Evolutionary conservation across 2,888 invertebrate genomes (phyloP).

Genomic region (Caprella mutica): DNA sequence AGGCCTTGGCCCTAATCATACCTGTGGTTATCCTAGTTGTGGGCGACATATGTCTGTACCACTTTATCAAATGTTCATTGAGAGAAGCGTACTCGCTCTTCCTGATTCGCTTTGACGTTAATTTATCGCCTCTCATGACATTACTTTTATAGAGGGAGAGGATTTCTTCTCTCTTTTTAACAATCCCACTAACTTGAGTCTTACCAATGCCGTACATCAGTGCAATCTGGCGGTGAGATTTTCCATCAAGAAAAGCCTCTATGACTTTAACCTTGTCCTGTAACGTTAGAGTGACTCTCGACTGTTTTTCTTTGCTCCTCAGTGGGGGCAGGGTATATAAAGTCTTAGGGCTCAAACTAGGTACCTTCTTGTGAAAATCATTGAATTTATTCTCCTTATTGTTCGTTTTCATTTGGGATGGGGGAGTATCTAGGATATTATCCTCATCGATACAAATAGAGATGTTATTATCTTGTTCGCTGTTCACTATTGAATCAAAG

Average conservation of each 20-base stretch:
- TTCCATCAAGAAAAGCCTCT: constrained; percentile 29
- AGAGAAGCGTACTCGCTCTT: constrained; percentile 27
- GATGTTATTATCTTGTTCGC: neutral
- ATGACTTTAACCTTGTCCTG: constrained; percentile 33
- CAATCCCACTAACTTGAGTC: constrained; percentile 32
- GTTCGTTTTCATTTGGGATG: no score
- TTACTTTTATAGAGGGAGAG: constrained; percentile 21
- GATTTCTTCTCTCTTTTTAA: constrained; percentile 27
- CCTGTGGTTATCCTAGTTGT: constrained; percentile 30
- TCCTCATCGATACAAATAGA: neutral
- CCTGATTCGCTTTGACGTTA: constrained; percentile 21
- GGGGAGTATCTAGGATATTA: no score
- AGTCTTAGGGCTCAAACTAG: constrained; percentile 21
- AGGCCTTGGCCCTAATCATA: constrained; percentile 32
- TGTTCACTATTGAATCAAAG: neutral
- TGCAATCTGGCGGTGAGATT: constrained; percentile 31
- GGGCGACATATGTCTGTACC: constrained; percentile 29
- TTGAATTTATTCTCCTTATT: constrained; percentile 11
- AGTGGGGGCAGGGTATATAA: constrained; percentile 28
- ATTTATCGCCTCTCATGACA: constrained; percentile 24
- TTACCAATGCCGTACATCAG: constrained; percentile 28
- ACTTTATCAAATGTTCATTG: constrained; percentile 33
- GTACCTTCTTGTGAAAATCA: constrained; percentile 9
- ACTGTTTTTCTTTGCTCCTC: constrained; percentile 23
- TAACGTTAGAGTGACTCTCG: constrained; percentile 22